Evolutionary conservation across 2,888 invertebrate genomes (phyloP), one percentile per base, ranked within the genome.

Genomic region (Dendrolimus pini): DNA sequence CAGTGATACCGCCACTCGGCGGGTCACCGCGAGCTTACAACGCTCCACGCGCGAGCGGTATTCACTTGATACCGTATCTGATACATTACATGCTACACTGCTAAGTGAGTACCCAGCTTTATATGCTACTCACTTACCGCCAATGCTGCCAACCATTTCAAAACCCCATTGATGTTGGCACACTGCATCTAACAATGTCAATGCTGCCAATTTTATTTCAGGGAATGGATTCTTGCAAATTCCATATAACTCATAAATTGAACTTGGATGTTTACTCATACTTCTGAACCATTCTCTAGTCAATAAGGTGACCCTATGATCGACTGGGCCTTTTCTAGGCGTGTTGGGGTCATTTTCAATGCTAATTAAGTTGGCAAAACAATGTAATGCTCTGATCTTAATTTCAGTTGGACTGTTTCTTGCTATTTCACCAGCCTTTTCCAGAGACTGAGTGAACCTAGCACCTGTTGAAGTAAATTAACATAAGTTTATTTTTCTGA

Each of bases 91-190:
- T n/a, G n/a, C n/a, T n/a, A n/a, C n/a, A n/a, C n/a, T n/a, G n/a
- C n/a, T n/a, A n/a, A n/a, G n/a, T n/a, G n/a, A n/a, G n/a, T n/a
- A n/a, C n/a, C n/a, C n/a, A n/a, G n/a, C n/a, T 14, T 30, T 30
- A 30, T 30, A 30, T 30, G 30, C 30, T 30, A 47, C 9, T 47
- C 55, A 12, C 61, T 78, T 90, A 85, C 96, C 95, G 67, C 96
- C 95, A 60, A 93, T 93, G 64, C 91, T 86, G 64, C 93, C 93
- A 52, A 97, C 93, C 57, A 93, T 90, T 65, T 93, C 92, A 75
- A 96, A 94, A 18, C 97, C 97, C 97, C 97, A 98, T 1, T 87
- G 83, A 74, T 95, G 95, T 60, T 91, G 83, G 18, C 95, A 93
- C 13, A 97, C 74, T 0, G 94, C 92, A 65, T 92, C 91, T 54